Base-by-base conservation (phyloP, 2,888 invertebrate genomes). In the Acronicta alni region DNA sequence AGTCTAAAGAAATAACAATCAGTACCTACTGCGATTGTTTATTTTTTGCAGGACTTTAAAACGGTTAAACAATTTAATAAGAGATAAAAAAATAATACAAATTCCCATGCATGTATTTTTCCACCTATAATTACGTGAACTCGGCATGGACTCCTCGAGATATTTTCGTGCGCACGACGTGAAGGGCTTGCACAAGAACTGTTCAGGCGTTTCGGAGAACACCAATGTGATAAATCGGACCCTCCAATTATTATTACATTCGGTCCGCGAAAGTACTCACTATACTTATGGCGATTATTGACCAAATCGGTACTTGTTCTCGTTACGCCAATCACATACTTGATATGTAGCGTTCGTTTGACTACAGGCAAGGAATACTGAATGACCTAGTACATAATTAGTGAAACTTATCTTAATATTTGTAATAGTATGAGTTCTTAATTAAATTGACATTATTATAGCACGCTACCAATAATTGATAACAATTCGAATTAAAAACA, bases 211-310 rank as follows among this genome's bases (percentile, higher is more conserved):
- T 93, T 94, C 93, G 87, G 89, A 90, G 93, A 93, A 94, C 88
- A 87, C 87, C 78, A 85, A 90, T 90, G 92, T 93, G 93, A 93
- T 93, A 92, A 93, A 92, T 91, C 91, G 91, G 87, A 91, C 91
- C 92, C 92, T 84, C 92, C 92, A 93, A 93, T 93, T 93, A 94
- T 93, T 91, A 90, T 92, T 88, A 89, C 90, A 92, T 92, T 93
- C 89, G 88, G 91, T 89, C 85, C 88, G 88, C 87, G 90, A 92
- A 91, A 89, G 90, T 90, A 87, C 88, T 91, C 83, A 86, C 89
- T 88, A 88, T 90, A 91, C 91, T 92, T 92, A 92, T 84, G 84
- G 86, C 87, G 90, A 89, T 93, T 92, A 93, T 90, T 92, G 91
- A 86, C 91, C 92, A 92, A 92, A 91, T 92, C 91, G 86, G 89